Evolutionary conservation across 2,797 vertebrate genomes (phyloP).

Genomic region (Oophaga sylvatica): DNA sequence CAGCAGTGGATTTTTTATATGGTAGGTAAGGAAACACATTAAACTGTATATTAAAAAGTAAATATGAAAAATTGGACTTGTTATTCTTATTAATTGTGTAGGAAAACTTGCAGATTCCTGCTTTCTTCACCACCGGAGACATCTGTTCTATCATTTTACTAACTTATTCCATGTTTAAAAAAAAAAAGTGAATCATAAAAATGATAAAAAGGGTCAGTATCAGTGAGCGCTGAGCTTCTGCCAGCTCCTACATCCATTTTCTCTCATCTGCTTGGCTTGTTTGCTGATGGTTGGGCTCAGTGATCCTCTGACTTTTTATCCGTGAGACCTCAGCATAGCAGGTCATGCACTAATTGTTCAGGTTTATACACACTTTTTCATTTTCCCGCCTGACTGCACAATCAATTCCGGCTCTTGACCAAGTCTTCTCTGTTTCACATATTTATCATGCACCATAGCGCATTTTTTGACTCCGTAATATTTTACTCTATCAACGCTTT

Average conservation of each 20-base stretch:
- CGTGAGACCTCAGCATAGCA: slow-evolving; percentile 23
- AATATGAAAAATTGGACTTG: background rate
- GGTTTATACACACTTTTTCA: slow-evolving; percentile 54
- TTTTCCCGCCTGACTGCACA: slow-evolving; percentile 55
- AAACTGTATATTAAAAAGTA: too few species aligned
- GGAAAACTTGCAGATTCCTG: background rate
- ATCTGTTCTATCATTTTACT: slow-evolving; percentile 34
- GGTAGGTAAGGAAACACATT: background rate
- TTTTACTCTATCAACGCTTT: slow-evolving; percentile 49
- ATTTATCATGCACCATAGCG: slow-evolving; percentile 43
- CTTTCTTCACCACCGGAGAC: background rate
- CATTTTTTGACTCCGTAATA: slow-evolving; percentile 18
- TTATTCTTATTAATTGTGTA: background rate
- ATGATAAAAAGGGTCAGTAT: slow-evolving; percentile 1
- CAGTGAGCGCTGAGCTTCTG: slow-evolving; percentile 10
- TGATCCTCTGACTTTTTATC: slow-evolving; percentile 47
- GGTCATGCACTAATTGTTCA: slow-evolving; percentile 57
- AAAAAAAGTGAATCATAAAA: background rate
- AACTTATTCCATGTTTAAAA: slow-evolving; percentile 43
- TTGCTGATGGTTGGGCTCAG: slow-evolving; percentile 51
- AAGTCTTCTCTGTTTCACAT: slow-evolving; percentile 27
- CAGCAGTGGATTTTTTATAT: background rate
- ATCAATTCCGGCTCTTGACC: slow-evolving; percentile 46
- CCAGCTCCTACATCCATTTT: slow-evolving; percentile 15
- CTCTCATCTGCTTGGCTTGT: slow-evolving; percentile 49